Evolutionary conservation across 1,140 invertebrate genomes (phyloP).

Genomic region (Octopus sinensis): DNA sequence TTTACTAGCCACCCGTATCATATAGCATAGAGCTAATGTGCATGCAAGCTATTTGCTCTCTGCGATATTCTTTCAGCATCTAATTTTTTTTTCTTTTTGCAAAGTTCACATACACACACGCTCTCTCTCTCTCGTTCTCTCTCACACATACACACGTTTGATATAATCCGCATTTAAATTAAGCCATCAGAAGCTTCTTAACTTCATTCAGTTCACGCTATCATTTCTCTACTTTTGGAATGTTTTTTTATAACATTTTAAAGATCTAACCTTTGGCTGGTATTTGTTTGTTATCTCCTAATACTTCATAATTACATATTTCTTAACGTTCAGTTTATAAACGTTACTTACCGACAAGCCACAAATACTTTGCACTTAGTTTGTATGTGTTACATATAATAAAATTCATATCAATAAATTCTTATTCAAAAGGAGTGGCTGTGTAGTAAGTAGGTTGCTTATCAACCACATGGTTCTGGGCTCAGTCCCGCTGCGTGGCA

Average conservation of each 20-base stretch:
- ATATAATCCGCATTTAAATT: background rate
- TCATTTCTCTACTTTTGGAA: background rate
- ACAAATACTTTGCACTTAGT: too few relatives aligned
- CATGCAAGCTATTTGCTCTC: background rate
- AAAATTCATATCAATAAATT: too few relatives aligned
- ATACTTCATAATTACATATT: background rate
- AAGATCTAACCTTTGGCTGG: background rate
- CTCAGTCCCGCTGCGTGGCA: too few relatives aligned
- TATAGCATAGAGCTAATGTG: background rate
- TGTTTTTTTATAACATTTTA: background rate
- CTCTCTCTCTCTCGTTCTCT: background rate
- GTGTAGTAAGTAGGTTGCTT: too few relatives aligned
- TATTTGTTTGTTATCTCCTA: background rate
- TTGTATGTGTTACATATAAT: too few relatives aligned
- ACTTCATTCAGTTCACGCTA: background rate
- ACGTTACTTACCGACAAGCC: too few relatives aligned
- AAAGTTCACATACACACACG: background rate
- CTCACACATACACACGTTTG: background rate
- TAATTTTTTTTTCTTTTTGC: background rate
- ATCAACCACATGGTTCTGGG: too few relatives aligned
- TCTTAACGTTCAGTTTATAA: too few relatives aligned
- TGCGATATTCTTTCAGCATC: background rate
- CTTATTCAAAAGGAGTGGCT: too few relatives aligned
- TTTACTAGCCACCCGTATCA: background rate
- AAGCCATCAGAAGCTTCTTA: background rate